A percentile compares a stretch with the other conserved stretches of the same genome.
Evolutionary conservation across 2,113 vertebrate genomes (phyloP).

Genomic region (Galbula dea): DNA sequence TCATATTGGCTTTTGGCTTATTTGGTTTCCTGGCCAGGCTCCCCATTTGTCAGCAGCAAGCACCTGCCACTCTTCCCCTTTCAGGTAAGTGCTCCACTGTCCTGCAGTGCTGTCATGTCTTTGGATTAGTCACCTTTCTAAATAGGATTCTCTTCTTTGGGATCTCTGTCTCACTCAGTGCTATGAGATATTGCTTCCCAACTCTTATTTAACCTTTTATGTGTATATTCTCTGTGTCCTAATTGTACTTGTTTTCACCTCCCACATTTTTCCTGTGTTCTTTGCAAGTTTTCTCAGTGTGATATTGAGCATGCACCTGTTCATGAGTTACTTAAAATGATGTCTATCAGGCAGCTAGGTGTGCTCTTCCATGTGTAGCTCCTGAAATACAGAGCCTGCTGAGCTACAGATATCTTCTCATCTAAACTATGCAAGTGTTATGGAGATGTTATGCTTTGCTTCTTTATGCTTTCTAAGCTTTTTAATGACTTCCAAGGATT

Average conservation of each 20-base stretch:
- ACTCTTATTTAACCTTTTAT: background rate
- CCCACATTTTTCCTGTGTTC: background rate
- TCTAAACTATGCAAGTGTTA: background rate
- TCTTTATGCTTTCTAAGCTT: background rate
- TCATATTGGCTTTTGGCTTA: background rate
- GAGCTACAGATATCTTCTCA: background rate
- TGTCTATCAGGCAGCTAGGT: background rate
- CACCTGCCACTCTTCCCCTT: too few species aligned
- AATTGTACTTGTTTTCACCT: background rate
- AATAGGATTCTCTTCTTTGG: background rate
- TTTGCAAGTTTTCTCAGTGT: background rate
- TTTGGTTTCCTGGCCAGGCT: background rate
- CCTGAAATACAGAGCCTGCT: background rate
- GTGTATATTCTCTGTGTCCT: background rate
- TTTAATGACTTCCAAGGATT: background rate
- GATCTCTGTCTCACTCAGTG: background rate
- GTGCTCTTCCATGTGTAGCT: background rate
- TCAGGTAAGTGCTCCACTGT: background rate
- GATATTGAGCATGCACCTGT: background rate
- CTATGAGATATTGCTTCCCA: background rate
- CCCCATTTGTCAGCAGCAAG: background rate
- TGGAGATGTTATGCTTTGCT: background rate
- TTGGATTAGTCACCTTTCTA: background rate
- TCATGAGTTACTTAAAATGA: background rate
- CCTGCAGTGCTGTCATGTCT: background rate